Conservation (phyloP, 2,888 invertebrate genomes). For the Drosophila histrio region DNA sequence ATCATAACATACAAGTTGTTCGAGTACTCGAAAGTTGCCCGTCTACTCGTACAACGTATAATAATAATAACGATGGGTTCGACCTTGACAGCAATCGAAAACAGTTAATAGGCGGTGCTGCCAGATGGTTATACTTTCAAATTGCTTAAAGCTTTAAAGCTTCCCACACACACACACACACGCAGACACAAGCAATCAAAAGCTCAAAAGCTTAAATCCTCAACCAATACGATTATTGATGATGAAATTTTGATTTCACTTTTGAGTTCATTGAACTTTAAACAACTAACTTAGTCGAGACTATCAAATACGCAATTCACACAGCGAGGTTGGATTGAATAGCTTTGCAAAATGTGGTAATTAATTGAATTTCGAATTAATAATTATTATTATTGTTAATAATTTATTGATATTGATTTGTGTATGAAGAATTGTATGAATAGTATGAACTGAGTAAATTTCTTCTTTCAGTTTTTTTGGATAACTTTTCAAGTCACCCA, state of each 20-base stretch:
- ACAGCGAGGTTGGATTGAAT: background rate
- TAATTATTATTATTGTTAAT: too few relatives aligned
- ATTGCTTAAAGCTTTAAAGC: conserved; percentile 5
- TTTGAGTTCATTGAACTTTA: conserved; percentile 18
- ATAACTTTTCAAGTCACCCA: background rate
- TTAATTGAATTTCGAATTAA: too few relatives aligned
- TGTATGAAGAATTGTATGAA: too few relatives aligned
- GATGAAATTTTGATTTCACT: conserved; percentile 16
- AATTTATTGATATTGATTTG: too few relatives aligned
- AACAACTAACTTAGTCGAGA: background rate
- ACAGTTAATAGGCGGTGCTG: conserved; percentile 8
- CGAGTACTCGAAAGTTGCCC: conserved; percentile 17
- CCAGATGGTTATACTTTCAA: background rate
- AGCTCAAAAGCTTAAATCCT: conserved; percentile 1
- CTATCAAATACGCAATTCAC: conserved; percentile 9
- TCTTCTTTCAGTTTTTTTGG: background rate
- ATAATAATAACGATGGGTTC: conserved; percentile 4
- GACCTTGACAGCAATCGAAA: conserved; percentile 43
- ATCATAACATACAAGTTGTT: conserved; percentile 27
- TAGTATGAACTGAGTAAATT: too few relatives aligned
- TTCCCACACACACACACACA: background rate
- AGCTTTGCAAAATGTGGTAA: too few relatives aligned
- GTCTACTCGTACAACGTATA: background rate
- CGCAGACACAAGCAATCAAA: background rate
- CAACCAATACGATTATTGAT: background rate